Percentiles rank a stretch among this genome's conserved stretches.
Conservation (phyloP, 1,140 invertebrate species). For the Theocolax elegans region DNA sequence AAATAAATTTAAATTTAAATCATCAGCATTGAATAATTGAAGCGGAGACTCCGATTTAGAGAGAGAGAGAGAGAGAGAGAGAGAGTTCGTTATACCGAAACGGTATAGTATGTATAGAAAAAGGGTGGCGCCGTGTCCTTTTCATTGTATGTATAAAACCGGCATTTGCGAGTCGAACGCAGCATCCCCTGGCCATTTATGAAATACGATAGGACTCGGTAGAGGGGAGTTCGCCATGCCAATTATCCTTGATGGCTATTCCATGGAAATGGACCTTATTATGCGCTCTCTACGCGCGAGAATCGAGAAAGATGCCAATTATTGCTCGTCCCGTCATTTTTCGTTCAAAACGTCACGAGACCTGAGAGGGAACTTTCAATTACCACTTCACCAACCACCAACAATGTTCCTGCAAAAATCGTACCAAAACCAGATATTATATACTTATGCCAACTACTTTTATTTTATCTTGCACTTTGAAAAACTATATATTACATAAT, state of each 20-base stretch:
- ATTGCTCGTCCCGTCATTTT: conserved; percentile 46
- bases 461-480: too few relatives aligned
- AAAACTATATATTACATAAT: too few relatives aligned
- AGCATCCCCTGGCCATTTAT: conserved; percentile 54
- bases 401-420: too few relatives aligned
- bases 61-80: too few relatives aligned
- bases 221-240: conserved; percentile 59
- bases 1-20: too few relatives aligned
- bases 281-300: conserved; percentile 50
- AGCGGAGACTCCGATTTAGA: too few relatives aligned
- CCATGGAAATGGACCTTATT: conserved; percentile 68
- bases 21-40: too few relatives aligned
- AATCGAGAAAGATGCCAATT: conserved; percentile 65
- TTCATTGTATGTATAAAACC: conserved; percentile 53
- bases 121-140: conserved; percentile 52
- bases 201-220: conserved; percentile 69
- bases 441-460: too few relatives aligned
- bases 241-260: conserved; percentile 68
- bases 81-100: conserved; percentile 61
- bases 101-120: conserved; percentile 47
- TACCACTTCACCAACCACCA: too few relatives aligned
- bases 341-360: neutral
- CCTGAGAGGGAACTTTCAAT: too few relatives aligned
- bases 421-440: too few relatives aligned
- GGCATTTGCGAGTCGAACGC: conserved; percentile 54